Conservation (phyloP, 2,113 vertebrate species). For the Pantherophis guttatus region DNA sequence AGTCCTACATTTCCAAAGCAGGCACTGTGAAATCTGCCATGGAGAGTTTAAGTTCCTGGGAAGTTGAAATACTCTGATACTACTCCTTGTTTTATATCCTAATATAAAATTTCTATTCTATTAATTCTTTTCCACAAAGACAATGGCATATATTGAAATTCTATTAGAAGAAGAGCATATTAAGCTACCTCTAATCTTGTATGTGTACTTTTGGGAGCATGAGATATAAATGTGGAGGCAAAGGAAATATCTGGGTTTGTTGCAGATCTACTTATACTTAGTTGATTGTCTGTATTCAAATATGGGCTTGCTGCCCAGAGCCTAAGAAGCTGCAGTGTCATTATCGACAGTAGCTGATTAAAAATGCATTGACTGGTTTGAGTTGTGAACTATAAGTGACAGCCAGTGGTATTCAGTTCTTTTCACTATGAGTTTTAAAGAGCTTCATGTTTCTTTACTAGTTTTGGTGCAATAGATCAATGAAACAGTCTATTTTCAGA, state of each 20-base stretch:
- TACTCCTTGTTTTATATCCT: background rate
- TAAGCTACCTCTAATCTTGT: background rate
- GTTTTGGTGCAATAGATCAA: background rate
- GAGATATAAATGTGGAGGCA: too few relatives aligned
- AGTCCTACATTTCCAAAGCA: background rate
- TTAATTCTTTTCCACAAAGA: background rate
- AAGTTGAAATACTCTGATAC: background rate
- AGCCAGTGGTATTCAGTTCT: background rate
- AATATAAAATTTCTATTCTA: background rate
- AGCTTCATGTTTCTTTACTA: background rate
- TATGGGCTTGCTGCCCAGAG: background rate
- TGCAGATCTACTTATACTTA: background rate
- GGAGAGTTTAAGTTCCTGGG: too few relatives aligned
- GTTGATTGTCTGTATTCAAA: background rate
- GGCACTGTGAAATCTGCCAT: background rate
- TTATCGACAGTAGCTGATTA: background rate
- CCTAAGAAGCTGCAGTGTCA: background rate
- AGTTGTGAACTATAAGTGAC: background rate
- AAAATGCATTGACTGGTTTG: background rate
- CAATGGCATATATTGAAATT: background rate
- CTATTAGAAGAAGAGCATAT: background rate
- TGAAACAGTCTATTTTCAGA: background rate
- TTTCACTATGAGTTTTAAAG: background rate
- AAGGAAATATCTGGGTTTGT: too few relatives aligned
- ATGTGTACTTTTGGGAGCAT: too few relatives aligned